Evolutionary conservation across 2,113 vertebrate genomes (phyloP).

Genomic region (Aythya baeri): DNA sequence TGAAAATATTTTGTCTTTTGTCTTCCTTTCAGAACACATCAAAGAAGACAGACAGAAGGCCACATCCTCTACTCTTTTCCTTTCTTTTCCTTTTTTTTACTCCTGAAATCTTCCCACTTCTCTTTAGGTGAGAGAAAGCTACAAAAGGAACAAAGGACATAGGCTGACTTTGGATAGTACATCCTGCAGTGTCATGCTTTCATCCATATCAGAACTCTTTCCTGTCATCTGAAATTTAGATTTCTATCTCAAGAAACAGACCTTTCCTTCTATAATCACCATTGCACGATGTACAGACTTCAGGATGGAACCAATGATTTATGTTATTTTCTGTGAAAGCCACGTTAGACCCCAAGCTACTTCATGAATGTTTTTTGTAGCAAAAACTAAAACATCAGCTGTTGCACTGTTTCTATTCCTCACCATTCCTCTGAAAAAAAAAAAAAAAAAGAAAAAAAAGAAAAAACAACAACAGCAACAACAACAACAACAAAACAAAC

Average conservation of each 20-base stretch:
- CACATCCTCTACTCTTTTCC: background rate
- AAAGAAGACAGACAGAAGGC: background rate
- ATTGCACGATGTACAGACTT: background rate
- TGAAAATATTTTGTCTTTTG: background rate
- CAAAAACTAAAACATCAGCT: background rate
- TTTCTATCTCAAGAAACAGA: background rate
- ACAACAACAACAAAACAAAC: no score
- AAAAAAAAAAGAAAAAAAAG: no score
- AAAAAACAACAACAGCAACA: no score
- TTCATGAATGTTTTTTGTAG: background rate
- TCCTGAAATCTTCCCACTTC: background rate
- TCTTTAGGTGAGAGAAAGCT: background rate
- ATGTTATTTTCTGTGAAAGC: background rate
- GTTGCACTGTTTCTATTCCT: background rate
- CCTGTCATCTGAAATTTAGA: background rate
- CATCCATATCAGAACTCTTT: background rate
- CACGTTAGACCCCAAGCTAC: background rate
- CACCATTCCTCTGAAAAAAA: background rate
- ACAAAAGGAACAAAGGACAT: background rate
- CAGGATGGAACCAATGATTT: background rate
- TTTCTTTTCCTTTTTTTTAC: background rate
- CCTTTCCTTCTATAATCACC: background rate
- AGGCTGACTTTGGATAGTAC: background rate
- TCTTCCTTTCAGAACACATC: background rate
- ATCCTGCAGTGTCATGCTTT: background rate